Evolutionary conservation across 2,888 invertebrate species (phyloP), one percentile per base, ranked within the genome.

Genomic region (Amphipoea oculea): DNA sequence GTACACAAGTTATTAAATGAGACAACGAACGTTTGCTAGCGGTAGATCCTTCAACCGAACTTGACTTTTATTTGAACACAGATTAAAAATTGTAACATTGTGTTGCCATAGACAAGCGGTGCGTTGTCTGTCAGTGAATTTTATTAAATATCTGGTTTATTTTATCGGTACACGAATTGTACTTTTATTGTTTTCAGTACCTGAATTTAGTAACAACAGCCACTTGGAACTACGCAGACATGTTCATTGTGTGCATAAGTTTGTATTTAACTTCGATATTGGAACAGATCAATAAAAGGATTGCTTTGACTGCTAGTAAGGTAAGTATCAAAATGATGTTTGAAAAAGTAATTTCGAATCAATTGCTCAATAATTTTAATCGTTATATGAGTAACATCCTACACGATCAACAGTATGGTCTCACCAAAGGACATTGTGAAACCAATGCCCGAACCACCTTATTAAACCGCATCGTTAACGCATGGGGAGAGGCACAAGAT

Each of bases 221-320:
- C 57, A 97, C 97, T 0, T 98, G 98, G 98, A 98, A 97, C 88
- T 98, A 97, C 85, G 97, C 97, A 81, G 98, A 98, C 90, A 91
- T 98, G 11, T 98, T 98, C 89, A 97, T 98, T 1, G 97, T 98
- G 84, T 96, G 98, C 60, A 94, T 98, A 4, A 98, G 98, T 92
- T 94, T 97, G 72, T 98, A 98, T 23, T 91, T 98, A 81, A 95
- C 97, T 0, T 97, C 97, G 1, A 97, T 97, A 82, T 97, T 98
- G 82, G 95, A 97, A 12, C 97, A 97, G 89, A 93, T 98, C 1
- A 98, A 98, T 79, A 91, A 92, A 72, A 94, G 90, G 83, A 92
- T 96, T 14, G n/a, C 83, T 3, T 82, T 84, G 4, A 90, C 91
- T 2, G 90, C 92, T 66, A 90, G 92, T 66, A 92, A 94, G 89